Evolutionary conservation across 2,797 vertebrate species (phyloP), one percentile per base, ranked within the genome.

Genomic region (Myotis myotis): DNA sequence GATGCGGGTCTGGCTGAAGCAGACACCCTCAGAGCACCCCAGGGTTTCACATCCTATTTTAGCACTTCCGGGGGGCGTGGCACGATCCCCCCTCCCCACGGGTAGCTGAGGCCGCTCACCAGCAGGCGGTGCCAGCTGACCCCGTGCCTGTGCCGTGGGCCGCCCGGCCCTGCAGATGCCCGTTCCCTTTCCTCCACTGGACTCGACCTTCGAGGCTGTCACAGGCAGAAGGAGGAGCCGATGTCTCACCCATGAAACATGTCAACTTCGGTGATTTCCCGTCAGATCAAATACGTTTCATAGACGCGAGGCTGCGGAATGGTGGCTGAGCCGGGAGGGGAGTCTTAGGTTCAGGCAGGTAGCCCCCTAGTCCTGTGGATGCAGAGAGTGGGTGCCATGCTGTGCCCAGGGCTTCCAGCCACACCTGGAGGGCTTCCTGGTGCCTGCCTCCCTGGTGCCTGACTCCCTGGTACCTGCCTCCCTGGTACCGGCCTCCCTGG

Each of bases 221-320:
- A 22, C 17, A 4, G 41, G 16, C 55, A 23, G 12, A 0, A 22
- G 4, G 60, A 82, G 23, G 38, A 15, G 36, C 16, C 53, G 19
- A 1, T 1, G 38, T 16, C 4, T 28, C 75, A 62, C 33, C 92
- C 30, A 11, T 4, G 53, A 55, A 64, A 71, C 47, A 0, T 0
- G 19, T 23, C 47, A 15, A 3, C n/a, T 70, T 75, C 60, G 6
- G 2, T 38, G 13, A 38, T 30, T 76, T 28, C 9, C 53, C 17
- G 2, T 0, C 28, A n/a, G 60, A 4, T 3, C 6, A 6, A 2
- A 44, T 41, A 9, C 83, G 0, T 64, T 38, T 91, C 60, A 33
- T 1, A n/a, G 33, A 23, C 23, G 0, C 0, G 5, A 6, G 9
- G 1, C 70, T 51, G 55, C 64, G 33, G 2, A 6, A 0, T 20